Conservation (phyloP, 2,113 vertebrate species). For the Ictalurus punctatus region DNA sequence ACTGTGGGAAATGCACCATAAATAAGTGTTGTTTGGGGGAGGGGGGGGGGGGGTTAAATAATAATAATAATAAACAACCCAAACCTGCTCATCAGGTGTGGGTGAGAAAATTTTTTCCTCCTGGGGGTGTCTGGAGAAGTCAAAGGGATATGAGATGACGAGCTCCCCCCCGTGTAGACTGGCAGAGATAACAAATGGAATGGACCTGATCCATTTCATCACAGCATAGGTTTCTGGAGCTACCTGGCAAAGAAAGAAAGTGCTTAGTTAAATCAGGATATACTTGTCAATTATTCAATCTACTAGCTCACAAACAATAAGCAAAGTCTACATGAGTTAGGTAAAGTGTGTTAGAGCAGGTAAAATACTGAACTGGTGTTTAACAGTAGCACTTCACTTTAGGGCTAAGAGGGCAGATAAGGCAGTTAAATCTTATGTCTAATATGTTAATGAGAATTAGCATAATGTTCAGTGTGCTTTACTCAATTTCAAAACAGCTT, state of each 20-base stretch:
- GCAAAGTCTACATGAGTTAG: not conserved
- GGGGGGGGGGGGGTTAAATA: too few relatives aligned
- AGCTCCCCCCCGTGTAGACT: slow-evolving; percentile 95
- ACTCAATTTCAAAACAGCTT: not conserved
- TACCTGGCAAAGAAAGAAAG: slow-evolving; percentile 71
- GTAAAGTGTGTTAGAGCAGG: not conserved
- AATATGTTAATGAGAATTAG: not conserved
- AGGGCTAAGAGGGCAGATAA: not conserved
- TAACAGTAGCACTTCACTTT: not conserved
- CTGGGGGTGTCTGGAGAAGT: slow-evolving; percentile 84
- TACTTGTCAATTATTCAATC: not conserved
- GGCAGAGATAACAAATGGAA: slow-evolving; percentile 90
- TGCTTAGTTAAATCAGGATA: not conserved
- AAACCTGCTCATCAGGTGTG: slow-evolving; percentile 93
- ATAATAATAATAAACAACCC: not conserved
- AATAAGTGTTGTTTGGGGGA: not conserved
- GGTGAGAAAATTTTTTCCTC: slow-evolving; percentile 92
- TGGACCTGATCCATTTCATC: slow-evolving; percentile 90
- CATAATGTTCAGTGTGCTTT: not conserved
- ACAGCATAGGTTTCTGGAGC: slow-evolving; percentile 93
- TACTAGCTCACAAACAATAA: not conserved
- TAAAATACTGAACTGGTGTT: not conserved
- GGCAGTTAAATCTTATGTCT: not conserved
- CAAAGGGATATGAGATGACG: slow-evolving; percentile 94
- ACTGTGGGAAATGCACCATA: not conserved